phyloP scores from a whole-genome alignment of 1,140 invertebrate species.

The Battus philenor region DNA sequence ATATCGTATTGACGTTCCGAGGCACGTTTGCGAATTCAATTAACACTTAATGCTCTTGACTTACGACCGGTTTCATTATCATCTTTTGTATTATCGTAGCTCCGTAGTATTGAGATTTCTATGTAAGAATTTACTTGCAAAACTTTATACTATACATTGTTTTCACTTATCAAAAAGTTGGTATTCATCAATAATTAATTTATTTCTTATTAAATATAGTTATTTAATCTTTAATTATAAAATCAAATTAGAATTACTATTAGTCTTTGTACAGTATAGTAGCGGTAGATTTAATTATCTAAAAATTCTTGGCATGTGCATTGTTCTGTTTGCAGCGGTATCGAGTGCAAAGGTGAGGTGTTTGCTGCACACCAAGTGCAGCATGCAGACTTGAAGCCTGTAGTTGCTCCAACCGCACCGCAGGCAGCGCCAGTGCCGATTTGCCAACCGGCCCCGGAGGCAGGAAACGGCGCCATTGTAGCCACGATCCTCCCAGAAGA shows the following conservation, averaged over 20 bases:
- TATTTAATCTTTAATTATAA: no score
- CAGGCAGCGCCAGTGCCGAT: conserved; percentile 28
- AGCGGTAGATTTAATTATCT: conserved; percentile 27
- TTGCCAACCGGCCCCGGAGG: conserved; percentile 27
- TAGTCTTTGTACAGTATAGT: no score
- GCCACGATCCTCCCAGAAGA: conserved; percentile 52
- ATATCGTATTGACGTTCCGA: conserved; percentile 41
- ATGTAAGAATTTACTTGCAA: no score
- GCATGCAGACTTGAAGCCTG: conserved; percentile 63
- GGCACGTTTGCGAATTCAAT: conserved; percentile 27
- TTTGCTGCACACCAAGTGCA: conserved; percentile 85
- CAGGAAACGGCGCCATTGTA: conserved; percentile 54
- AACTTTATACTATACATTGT: no score
- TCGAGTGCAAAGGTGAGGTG: conserved; percentile 91
- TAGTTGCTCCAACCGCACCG: conserved; percentile 29
- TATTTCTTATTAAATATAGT: no score
- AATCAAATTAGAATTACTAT: no score
- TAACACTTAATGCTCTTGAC: conserved; percentile 26
- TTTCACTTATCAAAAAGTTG: no score
- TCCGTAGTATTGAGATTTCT: no score
- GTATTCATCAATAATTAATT: no score
- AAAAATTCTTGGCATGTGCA: conserved; percentile 23
- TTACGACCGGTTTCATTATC: conserved; percentile 35
- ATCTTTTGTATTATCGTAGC: conserved; percentile 15
- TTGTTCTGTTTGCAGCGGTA: conserved; percentile 83